phyloP scores from a whole-genome alignment of 64 coral and sea anemone species.

The Pachyseris speciosa region DNA sequence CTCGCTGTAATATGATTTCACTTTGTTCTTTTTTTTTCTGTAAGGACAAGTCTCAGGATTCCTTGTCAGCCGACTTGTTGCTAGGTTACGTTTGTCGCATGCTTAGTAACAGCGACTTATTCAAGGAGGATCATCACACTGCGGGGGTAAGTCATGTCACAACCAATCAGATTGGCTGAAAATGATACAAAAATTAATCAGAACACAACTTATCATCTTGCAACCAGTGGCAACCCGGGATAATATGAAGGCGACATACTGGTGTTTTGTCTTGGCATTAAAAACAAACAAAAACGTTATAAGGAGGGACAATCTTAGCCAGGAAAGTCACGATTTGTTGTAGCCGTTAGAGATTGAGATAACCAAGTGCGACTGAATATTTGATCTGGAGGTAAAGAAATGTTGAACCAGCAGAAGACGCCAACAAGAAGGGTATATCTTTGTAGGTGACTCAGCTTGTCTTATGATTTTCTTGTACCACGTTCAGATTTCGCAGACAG shows the following conservation, averaged over 20 bases:
- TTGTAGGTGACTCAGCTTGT: not conserved
- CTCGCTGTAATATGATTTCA: not conserved
- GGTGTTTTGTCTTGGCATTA: no score
- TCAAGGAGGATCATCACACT: slow-evolving; percentile 76
- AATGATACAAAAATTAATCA: no score
- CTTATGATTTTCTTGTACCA: not conserved
- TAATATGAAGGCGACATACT: not conserved
- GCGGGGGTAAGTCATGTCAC: slow-evolving; percentile 68
- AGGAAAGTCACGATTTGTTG: not conserved
- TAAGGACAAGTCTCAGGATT: slow-evolving; percentile 62
- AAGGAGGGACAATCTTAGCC: no score
- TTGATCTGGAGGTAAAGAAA: no score
- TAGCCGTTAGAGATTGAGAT: no score
- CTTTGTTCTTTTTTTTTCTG: not conserved
- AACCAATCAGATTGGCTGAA: not conserved
- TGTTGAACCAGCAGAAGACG: no score
- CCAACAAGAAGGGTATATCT: no score
- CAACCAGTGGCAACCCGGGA: not conserved
- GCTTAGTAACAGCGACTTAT: slow-evolving; percentile 75
- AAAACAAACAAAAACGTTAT: no score
- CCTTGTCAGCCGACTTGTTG: slow-evolving; percentile 56
- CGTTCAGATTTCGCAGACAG: slow-evolving; percentile 74
- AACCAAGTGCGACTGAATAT: no score
- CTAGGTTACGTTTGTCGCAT: slow-evolving; percentile 78
- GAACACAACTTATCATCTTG: not conserved